A percentile compares a stretch with the other conserved stretches of the same genome.
These are phyloP conservation scores for Reinhardtius hippoglossoides DNA, from an alignment of 2,113 vertebrate genomes.

Conservation along the genomic window DNA sequence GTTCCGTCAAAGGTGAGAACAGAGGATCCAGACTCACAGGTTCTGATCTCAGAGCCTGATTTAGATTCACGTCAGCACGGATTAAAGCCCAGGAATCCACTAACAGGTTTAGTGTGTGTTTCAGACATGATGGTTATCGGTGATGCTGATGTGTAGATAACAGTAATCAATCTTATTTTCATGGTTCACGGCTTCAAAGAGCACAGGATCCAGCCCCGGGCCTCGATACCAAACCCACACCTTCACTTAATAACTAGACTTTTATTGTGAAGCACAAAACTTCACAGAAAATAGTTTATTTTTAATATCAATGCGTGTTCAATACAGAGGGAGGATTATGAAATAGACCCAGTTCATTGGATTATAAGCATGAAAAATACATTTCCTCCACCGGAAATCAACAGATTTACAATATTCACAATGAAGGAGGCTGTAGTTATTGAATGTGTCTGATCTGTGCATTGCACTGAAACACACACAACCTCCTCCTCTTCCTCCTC, in stretches of 20 bases:
- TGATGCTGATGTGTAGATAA: slow-evolving; percentile 14
- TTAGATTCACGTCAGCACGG: slow-evolving; percentile 29
- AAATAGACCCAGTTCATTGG: background rate
- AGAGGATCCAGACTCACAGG: background rate
- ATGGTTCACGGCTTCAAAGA: background rate
- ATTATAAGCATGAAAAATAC: background rate
- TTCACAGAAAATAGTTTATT: background rate
- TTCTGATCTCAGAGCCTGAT: background rate
- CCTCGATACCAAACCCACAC: background rate
- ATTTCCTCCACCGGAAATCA: no score
- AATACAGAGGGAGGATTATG: background rate
- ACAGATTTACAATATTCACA: no score
- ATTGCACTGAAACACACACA: no score
- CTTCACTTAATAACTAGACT: background rate
- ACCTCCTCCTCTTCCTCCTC: no score
- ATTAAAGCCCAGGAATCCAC: no score
- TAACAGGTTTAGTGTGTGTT: background rate
- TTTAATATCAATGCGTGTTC: background rate
- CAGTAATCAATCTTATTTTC: background rate
- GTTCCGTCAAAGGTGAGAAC: background rate
- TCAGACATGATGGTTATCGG: slow-evolving; percentile 7
- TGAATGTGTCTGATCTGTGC: no score
- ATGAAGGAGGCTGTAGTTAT: no score
- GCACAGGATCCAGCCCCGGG: background rate
- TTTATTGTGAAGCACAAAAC: background rate